Conservation (phyloP, 2,888 invertebrate species). For the Zygothrica quintamaculata region DNA sequence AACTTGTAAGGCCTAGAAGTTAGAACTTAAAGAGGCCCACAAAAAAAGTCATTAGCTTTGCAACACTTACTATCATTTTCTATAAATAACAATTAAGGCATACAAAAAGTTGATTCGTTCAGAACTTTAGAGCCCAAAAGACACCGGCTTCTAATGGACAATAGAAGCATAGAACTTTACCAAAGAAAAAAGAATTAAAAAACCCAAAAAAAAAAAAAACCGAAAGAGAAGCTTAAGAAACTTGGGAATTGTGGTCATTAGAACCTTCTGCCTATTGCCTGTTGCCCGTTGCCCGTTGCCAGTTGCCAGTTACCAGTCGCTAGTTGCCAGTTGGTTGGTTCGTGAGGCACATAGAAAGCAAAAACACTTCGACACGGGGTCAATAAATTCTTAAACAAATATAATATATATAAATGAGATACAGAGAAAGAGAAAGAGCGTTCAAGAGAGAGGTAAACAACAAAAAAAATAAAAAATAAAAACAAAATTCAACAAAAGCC, state of each 20-base stretch:
- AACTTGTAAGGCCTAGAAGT: constrained; percentile 38
- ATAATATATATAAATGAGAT: constrained; percentile 1
- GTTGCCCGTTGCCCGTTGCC: constrained; percentile 6
- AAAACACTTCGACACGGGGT: constrained; percentile 64
- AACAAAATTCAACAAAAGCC: constrained; percentile 32
- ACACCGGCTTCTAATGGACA: constrained; percentile 46
- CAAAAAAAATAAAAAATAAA: constrained; percentile 13
- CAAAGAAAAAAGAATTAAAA: neutral
- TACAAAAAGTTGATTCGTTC: constrained; percentile 49
- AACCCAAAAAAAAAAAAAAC: constrained; percentile 19
- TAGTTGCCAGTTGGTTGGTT: too few relatives aligned
- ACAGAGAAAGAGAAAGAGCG: neutral
- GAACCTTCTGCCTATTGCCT: constrained; percentile 46
- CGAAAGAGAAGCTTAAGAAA: constrained; percentile 43
- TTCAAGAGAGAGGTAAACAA: constrained; percentile 8
- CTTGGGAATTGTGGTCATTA: constrained; percentile 64
- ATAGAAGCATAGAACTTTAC: constrained; percentile 12
- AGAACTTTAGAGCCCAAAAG: constrained; percentile 18
- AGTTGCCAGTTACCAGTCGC: too few relatives aligned
- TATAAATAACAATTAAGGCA: constrained; percentile 79
- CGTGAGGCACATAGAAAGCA: constrained; percentile 65
- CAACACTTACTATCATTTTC: constrained; percentile 76
- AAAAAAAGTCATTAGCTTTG: constrained; percentile 71
- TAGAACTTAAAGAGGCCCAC: constrained; percentile 35
- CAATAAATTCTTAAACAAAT: constrained; percentile 74